These are phyloP conservation scores for Amblyteles armatorius DNA, from an alignment of 2,888 invertebrate genomes.

Conservation along the genomic window DNA sequence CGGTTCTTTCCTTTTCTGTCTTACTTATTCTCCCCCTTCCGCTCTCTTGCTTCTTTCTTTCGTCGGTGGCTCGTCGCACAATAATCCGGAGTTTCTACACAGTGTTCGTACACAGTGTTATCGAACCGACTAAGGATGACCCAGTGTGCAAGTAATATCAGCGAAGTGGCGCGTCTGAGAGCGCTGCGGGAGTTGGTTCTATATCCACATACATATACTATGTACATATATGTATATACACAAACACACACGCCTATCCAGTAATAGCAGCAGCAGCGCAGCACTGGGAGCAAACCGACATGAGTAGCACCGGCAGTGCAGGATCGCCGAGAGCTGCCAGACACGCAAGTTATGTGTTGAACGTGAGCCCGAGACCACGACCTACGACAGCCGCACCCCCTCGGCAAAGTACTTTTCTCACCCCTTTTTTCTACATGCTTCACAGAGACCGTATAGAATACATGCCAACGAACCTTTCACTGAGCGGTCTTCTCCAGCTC, in stretches of 20 bases:
- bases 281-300: constrained; percentile 37
- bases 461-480: constrained; percentile 61
- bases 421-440: constrained; percentile 17
- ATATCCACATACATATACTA: constrained; percentile 1
- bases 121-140: constrained; percentile 67
- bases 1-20: background rate
- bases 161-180: constrained; percentile 60
- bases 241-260: constrained; percentile 12
- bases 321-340: constrained; percentile 51
- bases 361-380: constrained; percentile 74
- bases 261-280: constrained; percentile 41
- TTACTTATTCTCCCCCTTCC: constrained; percentile 15
- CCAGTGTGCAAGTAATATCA: constrained; percentile 70
- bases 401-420: constrained; percentile 29
- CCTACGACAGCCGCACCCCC: constrained; percentile 74
- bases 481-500: constrained; percentile 40
- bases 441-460: constrained; percentile 50
- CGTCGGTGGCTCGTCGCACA: constrained; percentile 8
- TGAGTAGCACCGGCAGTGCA: constrained; percentile 36
- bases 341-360: constrained; percentile 76
- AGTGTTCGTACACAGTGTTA: constrained; percentile 66
- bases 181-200: constrained; percentile 23
- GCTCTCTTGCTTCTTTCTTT: constrained; percentile 9
- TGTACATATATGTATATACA: background rate
- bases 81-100: constrained; percentile 5